Evolutionary conservation across 2,797 vertebrate species (phyloP).

Genomic region (Lacerta agilis): DNA sequence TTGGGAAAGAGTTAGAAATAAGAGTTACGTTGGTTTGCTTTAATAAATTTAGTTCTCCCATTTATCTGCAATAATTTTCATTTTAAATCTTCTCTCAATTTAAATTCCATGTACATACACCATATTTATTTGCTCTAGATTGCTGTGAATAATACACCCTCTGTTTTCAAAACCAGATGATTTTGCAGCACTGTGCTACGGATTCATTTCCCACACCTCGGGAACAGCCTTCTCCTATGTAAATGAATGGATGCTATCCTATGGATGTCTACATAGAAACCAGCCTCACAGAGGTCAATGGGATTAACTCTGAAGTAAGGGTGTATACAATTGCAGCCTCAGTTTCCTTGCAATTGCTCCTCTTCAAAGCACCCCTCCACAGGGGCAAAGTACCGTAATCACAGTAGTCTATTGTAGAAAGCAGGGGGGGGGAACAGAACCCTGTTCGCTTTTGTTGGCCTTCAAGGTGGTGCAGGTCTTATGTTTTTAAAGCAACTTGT

Average conservation of each 20-base stretch:
- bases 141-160: neutral
- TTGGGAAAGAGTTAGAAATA: slow-evolving; percentile 27
- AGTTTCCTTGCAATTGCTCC: neutral
- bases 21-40: neutral
- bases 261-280: neutral
- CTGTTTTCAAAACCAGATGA: neutral
- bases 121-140: neutral
- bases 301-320: neutral
- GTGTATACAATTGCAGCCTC: neutral
- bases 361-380: neutral
- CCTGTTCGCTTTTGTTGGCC: neutral
- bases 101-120: neutral
- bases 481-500: neutral
- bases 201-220: neutral
- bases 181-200: slow-evolving; percentile 14
- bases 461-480: neutral
- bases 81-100: neutral
- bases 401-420: neutral
- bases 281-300: neutral
- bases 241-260: neutral
- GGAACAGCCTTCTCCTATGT: neutral
- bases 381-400: neutral
- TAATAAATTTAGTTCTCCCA: neutral
- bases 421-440: too few species aligned
- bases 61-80: slow-evolving; percentile 16